Evolutionary conservation across 2,113 vertebrate species (phyloP).

Genomic region (Elephas maximus): DNA sequence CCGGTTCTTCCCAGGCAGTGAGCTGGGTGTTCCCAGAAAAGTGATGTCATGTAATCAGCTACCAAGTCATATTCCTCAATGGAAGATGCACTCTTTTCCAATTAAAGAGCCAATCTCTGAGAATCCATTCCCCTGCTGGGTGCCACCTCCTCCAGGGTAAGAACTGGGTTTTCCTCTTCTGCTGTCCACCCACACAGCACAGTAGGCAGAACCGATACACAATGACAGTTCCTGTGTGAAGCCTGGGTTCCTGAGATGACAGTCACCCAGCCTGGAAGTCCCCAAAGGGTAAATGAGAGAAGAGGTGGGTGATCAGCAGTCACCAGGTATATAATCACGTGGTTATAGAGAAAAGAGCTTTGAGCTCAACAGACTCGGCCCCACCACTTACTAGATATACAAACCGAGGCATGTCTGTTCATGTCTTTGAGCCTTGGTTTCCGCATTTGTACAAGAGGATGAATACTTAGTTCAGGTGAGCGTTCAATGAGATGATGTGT

Average conservation of each 20-base stretch:
- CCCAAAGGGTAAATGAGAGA: accelerated
- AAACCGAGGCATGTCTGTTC: accelerated
- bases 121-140: neutral
- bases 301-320: too few relatives aligned
- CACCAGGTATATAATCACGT: neutral
- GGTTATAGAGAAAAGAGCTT: neutral
- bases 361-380: too few relatives aligned
- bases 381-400: accelerated
- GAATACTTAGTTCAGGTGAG: neutral
- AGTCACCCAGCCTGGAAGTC: neutral
- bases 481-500: neutral
- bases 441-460: neutral
- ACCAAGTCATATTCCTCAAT: accelerated
- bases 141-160: neutral
- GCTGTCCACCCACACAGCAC: neutral
- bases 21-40: neutral
- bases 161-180: neutral
- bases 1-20: neutral
- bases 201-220: neutral
- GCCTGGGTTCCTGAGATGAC: neutral
- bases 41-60: accelerated
- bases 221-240: neutral
- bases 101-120: neutral
- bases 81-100: neutral
- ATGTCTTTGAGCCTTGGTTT: neutral